These are phyloP conservation scores for Furnarius figulus DNA, from an alignment of 2,113 vertebrate species.

Conservation along the genomic window DNA sequence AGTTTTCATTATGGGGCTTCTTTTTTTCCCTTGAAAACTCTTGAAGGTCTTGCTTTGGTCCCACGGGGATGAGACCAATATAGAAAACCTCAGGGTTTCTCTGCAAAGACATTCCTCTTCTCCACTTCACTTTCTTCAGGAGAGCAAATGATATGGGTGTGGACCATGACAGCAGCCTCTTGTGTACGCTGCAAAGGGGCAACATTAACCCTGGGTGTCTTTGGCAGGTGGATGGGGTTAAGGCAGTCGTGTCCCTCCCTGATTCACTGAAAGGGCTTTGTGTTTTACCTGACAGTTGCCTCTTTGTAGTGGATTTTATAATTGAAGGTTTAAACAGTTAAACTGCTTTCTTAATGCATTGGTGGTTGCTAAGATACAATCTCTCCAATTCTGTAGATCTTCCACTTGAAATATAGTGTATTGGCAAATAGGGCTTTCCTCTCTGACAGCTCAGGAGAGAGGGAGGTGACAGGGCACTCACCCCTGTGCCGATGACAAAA, in stretches of 20 bases:
- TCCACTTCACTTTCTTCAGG: neutral
- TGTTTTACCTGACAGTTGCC: neutral
- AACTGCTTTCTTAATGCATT: constrained; percentile 26
- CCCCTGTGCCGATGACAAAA: fast-evolving
- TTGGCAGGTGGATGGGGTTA: neutral
- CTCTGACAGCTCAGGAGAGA: neutral
- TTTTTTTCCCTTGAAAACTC: neutral
- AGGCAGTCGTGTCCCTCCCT: fast-evolving
- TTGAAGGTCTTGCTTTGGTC: neutral
- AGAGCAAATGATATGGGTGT: neutral
- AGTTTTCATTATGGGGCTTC: neutral
- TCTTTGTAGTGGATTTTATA: neutral
- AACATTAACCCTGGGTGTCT: fast-evolving
- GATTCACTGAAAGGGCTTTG: fast-evolving
- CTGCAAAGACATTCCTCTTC: neutral
- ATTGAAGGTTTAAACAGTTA: neutral
- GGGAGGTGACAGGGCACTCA: neutral
- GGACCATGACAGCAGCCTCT: neutral
- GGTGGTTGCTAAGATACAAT: constrained; percentile 65
- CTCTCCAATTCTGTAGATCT: neutral
- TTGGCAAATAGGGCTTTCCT: neutral
- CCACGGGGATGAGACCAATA: neutral
- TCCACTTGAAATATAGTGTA: neutral
- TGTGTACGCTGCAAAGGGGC: neutral
- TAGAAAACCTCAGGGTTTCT: neutral